Evolutionary conservation across 2,113 vertebrate species (phyloP), one percentile per base, ranked within the genome.

Genomic region (Trochalopteron elliotii): DNA sequence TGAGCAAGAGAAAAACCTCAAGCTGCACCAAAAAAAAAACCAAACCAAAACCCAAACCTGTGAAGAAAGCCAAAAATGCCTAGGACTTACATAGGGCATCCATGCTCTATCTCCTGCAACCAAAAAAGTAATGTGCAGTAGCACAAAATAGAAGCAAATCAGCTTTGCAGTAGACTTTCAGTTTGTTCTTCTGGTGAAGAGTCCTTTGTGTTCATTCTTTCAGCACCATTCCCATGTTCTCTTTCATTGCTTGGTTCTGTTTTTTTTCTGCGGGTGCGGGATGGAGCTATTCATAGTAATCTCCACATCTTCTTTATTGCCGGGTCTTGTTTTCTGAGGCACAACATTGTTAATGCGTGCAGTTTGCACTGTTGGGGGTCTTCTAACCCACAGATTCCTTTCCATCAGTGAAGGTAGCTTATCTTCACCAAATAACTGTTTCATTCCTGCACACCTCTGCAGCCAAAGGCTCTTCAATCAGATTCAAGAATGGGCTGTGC

Each of bases 131-230:
- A 81, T 35, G 52, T 13, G 7, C 83, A 85, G 19, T 83, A 81
- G 70, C 57, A 86, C 10, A 4, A 86, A 82, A 84, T 52, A 44
- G 65, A 81, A 96, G 56, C 57, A 71, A 81, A 80, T 87, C 21
- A 90, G 10, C 86, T 94, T 97, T 97, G 76, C 89, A 92, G 10
- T 94, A 93, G 94, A 97, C 97, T 97, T 98, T 98, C 98, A 98
- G 98, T 98, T 98, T 98, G 98, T 98, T 98, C 98, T 98, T 98
- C 98, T 98, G 98, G 98, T 98, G 98, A 98, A 98, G 98, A 98
- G 97, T 98, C 97, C 96, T 97, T 97, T 97, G 88, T 97, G 96
- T 98, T 96, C 74, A 93, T 97, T 95, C 91, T 39, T 90, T 85
- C 94, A 79, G 55, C 93, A 47, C 92, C 97, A 98, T 97, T 93